Conservation (phyloP, 1,140 invertebrate species). For the Oncopodura yosiiana region DNA sequence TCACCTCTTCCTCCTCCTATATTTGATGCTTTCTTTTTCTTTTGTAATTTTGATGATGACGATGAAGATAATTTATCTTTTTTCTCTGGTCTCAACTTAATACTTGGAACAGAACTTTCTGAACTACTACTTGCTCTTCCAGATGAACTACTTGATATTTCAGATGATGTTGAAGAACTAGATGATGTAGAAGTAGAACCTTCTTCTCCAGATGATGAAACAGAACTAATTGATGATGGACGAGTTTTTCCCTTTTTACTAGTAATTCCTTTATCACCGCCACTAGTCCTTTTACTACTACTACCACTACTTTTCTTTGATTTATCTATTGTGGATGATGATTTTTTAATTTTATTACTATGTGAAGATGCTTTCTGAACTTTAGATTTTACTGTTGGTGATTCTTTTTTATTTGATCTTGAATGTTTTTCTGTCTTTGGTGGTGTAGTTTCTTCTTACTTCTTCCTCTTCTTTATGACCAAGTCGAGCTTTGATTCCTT, state of each 20-base stretch:
- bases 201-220: slow-evolving; percentile 6
- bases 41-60: too few species aligned
- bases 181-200: slow-evolving; percentile 9
- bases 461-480: too few species aligned
- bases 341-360: neutral
- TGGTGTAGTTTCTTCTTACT: too few species aligned
- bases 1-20: slow-evolving; percentile 1
- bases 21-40: slow-evolving; percentile 5
- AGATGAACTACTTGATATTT: slow-evolving; percentile 11
- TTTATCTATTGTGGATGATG: neutral
- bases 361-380: neutral
- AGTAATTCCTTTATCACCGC: slow-evolving; percentile 5
- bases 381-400: neutral
- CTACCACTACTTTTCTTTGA: neutral
- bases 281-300: neutral
- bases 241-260: slow-evolving; percentile 9
- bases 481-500: too few species aligned
- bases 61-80: too few species aligned
- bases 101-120: slow-evolving; percentile 29
- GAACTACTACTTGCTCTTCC: slow-evolving; percentile 10
- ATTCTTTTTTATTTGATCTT: too few species aligned
- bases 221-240: slow-evolving; percentile 25
- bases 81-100: slow-evolving; percentile 27
- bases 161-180: slow-evolving; percentile 9
- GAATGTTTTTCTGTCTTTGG: too few species aligned